Conservation (phyloP, 2,888 invertebrate species). For the Hyppa rectilinea region DNA sequence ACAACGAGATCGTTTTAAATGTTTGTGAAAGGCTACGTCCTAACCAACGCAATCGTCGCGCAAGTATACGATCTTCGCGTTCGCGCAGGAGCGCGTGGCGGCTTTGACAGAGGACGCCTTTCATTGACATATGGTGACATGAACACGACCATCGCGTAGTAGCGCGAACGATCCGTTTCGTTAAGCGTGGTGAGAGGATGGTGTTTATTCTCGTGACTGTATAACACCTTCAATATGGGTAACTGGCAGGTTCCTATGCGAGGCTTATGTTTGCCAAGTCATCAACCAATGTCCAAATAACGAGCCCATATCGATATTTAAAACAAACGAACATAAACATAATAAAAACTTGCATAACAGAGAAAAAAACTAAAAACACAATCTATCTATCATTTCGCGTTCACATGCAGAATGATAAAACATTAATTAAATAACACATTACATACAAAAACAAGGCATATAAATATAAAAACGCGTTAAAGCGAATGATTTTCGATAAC, state of each 20-base stretch:
- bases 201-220: background rate
- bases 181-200: no score
- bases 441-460: slow-evolving; percentile 35
- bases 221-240: background rate
- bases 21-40: no score
- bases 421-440: slow-evolving; percentile 17
- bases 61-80: no score
- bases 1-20: background rate
- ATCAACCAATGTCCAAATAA: slow-evolving; percentile 11
- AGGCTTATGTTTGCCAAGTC: background rate
- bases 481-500: slow-evolving; percentile 56
- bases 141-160: no score
- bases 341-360: no score
- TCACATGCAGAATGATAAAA: slow-evolving; percentile 37
- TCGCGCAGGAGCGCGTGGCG: no score
- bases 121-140: no score
- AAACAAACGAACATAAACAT: slow-evolving; percentile 21
- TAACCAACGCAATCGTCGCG: no score
- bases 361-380: slow-evolving; percentile 12
- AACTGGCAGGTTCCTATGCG: background rate
- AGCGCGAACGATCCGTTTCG: no score
- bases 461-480: slow-evolving; percentile 42
- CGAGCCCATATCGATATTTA: background rate
- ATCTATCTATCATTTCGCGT: slow-evolving; percentile 33
- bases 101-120: no score